phyloP scores from a whole-genome alignment of 2,888 invertebrate species.

The Chouioia cunea region DNA sequence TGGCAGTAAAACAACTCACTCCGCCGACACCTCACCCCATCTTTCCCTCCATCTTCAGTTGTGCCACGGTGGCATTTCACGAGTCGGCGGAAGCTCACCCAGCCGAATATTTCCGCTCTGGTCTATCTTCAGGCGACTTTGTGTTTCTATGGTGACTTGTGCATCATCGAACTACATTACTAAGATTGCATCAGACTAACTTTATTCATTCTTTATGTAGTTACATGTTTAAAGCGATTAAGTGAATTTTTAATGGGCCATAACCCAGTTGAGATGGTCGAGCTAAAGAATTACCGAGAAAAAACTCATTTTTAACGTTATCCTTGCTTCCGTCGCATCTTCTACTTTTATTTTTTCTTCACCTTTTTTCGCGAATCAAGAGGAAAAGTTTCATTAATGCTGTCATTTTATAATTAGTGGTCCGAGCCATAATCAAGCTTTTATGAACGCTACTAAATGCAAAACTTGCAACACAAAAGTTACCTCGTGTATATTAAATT shows the following conservation, averaged over 20 bases:
- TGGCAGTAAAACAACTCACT: conserved; percentile 46
- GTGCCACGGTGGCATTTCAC: conserved; percentile 32
- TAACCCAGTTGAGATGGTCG: not conserved
- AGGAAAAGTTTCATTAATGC: conserved; percentile 28
- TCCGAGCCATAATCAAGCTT: conserved; percentile 14
- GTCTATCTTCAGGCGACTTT: not conserved
- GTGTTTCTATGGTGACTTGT: conserved; percentile 8
- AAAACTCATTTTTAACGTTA: conserved; percentile 36
- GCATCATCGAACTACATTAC: conserved; percentile 16
- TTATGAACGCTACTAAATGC: conserved; percentile 22
- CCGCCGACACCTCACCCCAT: conserved; percentile 26
- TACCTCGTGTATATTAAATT: conserved; percentile 17
- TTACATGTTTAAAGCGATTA: conserved; percentile 43
- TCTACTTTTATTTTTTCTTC: not conserved
- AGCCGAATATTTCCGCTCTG: conserved; percentile 43
- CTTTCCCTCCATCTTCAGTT: conserved; percentile 1
- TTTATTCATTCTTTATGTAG: conserved; percentile 25
- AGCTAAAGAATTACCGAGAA: conserved; percentile 3
- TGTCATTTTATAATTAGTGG: conserved; percentile 34
- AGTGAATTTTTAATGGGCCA: conserved; percentile 33
- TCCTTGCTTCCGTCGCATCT: not conserved
- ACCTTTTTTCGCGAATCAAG: not conserved
- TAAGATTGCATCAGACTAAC: conserved; percentile 43
- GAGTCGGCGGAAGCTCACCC: conserved; percentile 42
- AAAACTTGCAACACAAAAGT: conserved; percentile 24